phyloP scores from a whole-genome alignment of 2,113 vertebrate genomes.

The Tyto alba region DNA sequence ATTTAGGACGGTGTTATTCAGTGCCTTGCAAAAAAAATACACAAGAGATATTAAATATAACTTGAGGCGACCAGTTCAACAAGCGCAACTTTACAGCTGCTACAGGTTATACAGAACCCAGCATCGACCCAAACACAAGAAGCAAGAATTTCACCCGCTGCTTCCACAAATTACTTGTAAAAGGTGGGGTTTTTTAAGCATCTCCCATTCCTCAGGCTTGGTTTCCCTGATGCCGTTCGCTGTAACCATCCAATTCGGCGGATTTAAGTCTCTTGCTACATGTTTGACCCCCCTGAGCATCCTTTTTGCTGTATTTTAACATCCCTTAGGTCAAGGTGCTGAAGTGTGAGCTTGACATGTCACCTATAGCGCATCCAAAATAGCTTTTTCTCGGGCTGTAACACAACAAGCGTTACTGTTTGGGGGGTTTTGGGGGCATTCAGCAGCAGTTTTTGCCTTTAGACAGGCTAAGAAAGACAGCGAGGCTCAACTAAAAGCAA shows the following conservation, averaged over 20 bases:
- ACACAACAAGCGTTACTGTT: rapidly evolving
- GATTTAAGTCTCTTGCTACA: background rate
- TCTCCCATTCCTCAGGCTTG: background rate
- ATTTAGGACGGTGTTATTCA: background rate
- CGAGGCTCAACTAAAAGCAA: background rate
- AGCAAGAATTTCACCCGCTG: background rate
- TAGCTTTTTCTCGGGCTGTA: rapidly evolving
- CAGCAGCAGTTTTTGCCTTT: background rate
- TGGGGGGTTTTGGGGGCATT: background rate
- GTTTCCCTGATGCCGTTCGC: background rate
- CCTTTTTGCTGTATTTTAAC: background rate
- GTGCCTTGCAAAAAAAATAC: conserved; percentile 13
- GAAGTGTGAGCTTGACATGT: rapidly evolving
- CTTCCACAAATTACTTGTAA: background rate
- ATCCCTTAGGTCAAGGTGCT: background rate
- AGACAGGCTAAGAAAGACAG: background rate
- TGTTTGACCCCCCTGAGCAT: background rate
- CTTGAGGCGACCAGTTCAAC: rapidly evolving
- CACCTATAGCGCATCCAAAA: background rate
- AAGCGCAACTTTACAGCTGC: background rate
- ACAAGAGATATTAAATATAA: background rate
- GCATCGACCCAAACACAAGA: background rate
- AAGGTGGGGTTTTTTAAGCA: background rate
- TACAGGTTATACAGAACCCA: background rate
- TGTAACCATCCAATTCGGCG: rapidly evolving